Percentiles rank a stretch among this genome's conserved stretches.
These are phyloP conservation scores for Neocloeon triangulifer DNA, from an alignment of 1,140 invertebrate genomes.

Conservation along the genomic window DNA sequence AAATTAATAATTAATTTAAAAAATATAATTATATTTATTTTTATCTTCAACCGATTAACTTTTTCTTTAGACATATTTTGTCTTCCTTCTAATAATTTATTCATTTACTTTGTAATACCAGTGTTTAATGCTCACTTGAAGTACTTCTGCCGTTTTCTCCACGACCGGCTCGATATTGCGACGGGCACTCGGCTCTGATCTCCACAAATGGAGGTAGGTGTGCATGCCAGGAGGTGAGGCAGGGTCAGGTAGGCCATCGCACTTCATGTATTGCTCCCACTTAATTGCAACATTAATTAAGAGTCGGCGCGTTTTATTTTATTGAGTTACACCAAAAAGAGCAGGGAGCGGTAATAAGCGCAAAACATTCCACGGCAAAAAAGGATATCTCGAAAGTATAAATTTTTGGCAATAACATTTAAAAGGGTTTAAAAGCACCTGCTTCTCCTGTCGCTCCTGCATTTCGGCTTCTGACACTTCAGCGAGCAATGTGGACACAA, in stretches of 20 bases:
- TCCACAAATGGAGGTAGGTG: constrained; percentile 35
- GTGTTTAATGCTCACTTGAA: constrained; percentile 4
- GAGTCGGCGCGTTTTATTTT: no score
- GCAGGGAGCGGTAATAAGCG: no score
- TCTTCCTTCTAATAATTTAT: no score
- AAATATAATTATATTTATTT: no score
- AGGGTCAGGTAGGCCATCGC: constrained; percentile 36
- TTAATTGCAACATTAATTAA: constrained; percentile 12
- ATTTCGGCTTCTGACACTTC: background rate
- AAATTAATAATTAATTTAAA: no score
- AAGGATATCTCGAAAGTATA: no score
- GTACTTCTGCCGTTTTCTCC: constrained; percentile 16
- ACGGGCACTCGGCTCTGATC: constrained; percentile 20
- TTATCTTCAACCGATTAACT: no score
- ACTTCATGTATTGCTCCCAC: constrained; percentile 34
- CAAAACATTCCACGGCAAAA: background rate
- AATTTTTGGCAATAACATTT: background rate
- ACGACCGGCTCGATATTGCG: constrained; percentile 17
- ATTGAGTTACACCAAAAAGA: no score
- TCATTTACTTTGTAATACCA: no score
- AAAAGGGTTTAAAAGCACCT: no score
- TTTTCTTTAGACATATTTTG: no score
- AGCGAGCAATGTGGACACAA: background rate
- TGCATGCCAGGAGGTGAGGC: constrained; percentile 27
- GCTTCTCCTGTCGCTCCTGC: background rate